Base-by-base conservation (phyloP, 2,888 invertebrate species). In the Orthosia cruda region DNA sequence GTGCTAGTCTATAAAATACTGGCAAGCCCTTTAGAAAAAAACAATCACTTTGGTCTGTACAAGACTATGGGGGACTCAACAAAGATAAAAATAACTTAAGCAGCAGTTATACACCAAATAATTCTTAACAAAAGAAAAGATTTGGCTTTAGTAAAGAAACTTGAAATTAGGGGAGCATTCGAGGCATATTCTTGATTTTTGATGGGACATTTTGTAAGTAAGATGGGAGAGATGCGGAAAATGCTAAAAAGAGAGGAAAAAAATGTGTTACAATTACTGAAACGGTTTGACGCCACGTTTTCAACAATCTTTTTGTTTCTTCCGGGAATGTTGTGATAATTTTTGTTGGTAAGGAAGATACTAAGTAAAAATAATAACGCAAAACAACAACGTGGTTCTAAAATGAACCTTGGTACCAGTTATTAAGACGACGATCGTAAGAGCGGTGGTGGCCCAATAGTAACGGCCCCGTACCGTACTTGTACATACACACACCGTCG, bases 101-200 rank as follows among this genome's bases (percentile, higher is more conserved):
- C 52, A 62, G 59, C 77, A 71, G 52, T 63, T 81, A 20, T n/a
- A 49, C 57, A 69, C 50, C n/a, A 26, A 70, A 76, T 80, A 81
- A 77, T 72, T 15, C 20, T 57, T 70, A 70, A 78, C 71, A 81
- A 85, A 78, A 62, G 70, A 13, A 57, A 63, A 86, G 58, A 64
- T 83, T 83, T 77, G 64, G 47, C 61, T 77, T 71, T 49, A 64
- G 49, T 49, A 55, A 59, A 71, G 80, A 57, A 61, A 65, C 23
- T 81, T 50, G 73, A 69, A 74, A 80, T 84, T 71, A 73, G 57
- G 71, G 58, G 45, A 72, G 59, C 59, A 72, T 84, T 58, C 59
- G 32, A 68, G 50, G 72, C 71, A 66, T 80, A 70, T 74, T 86
- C 73, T 71, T 86, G 76, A 74, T 84, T 72, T 73, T 86, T 84